These are phyloP conservation scores for Pangasius larnaudii DNA, from an alignment of 2,797 vertebrate species.

Conservation along the genomic window DNA sequence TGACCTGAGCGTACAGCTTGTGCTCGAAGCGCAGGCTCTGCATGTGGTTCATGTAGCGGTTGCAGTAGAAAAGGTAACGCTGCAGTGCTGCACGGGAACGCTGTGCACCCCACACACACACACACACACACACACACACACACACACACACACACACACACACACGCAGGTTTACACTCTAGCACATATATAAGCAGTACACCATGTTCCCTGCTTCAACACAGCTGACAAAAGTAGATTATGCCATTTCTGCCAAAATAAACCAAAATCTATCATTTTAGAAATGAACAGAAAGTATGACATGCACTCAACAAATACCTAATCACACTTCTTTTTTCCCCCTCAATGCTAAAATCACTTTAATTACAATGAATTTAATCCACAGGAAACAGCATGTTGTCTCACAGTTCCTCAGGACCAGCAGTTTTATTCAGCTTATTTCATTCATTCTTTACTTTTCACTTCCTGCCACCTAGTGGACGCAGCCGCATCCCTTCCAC, in stretches of 20 bases:
- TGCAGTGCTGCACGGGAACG: slow-evolving; percentile 96
- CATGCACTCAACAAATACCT: no score
- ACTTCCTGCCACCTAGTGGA: slow-evolving; percentile 14
- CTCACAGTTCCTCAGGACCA: no score
- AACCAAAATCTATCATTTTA: no score
- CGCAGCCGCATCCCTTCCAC: background rate
- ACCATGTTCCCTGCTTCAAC: background rate
- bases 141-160: no score
- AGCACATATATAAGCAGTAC: background rate
- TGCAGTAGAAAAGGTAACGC: slow-evolving; percentile 99
- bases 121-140: background rate
- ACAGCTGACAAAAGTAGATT: no score
- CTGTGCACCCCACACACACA: slow-evolving; percentile 69
- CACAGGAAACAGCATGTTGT: no score
- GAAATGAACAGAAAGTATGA: no score
- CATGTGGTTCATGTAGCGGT: slow-evolving; percentile 99
- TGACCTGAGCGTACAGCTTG: slow-evolving; percentile 99
- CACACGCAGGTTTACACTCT: background rate
- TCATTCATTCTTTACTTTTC: background rate
- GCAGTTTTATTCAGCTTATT: no score
- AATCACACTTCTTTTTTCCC: no score
- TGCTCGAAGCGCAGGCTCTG: slow-evolving; percentile 99
- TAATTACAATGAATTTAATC: no score
- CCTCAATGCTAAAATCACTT: no score
- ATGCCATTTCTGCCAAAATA: no score